Base-by-base conservation (phyloP, 2,113 vertebrate species). In the Orthonyx spaldingii region DNA sequence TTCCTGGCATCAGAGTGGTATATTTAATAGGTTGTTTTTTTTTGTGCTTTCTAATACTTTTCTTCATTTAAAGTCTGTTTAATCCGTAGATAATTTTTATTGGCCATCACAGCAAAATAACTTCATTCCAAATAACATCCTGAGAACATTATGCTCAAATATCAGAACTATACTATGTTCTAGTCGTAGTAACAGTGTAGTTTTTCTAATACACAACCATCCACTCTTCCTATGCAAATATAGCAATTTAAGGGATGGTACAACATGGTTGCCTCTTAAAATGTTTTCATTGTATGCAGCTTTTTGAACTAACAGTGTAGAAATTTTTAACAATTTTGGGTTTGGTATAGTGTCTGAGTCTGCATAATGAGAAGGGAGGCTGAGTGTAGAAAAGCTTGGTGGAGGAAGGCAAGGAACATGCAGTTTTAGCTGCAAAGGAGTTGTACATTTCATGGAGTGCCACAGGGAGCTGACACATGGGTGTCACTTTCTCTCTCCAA, bases 221-320 rank as follows among this genome's bases (percentile, higher is more conserved):
- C 85, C 95, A 96, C 97, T 90, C 95, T 97, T 97, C 77, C 60
- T 92, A n/a, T 68, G 79, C 82, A 97, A 97, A 96, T 96, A 70
- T 56, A 93, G 85, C 68, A 91, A 97, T 97, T 97, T 94, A 81
- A 97, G 64, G 33, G 84, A 90, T 64, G 41, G 59, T 87, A 82
- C 89, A 80, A 39, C 63, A 59, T 90, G 87, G 92, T 96, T 97
- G 65, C 89, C 94, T 95, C 94, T 96, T 96, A 92, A 97, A 94
- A 92, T 84, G 17, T 87, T 83, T 87, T 12, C 69, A 59, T 33
- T 90, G 37, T 71, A 14, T 81, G 27, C 35, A 83, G 22, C 30
- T 89, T 89, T 93, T 89, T 52, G 7, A 93, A 61, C 18, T 52
- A 44, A 72, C 2, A 74, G 26, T 56, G 46, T 61, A 85, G 60